These are phyloP conservation scores for Ariolimax columbianus DNA, from an alignment of 2,888 invertebrate species.

Conservation along the genomic window DNA sequence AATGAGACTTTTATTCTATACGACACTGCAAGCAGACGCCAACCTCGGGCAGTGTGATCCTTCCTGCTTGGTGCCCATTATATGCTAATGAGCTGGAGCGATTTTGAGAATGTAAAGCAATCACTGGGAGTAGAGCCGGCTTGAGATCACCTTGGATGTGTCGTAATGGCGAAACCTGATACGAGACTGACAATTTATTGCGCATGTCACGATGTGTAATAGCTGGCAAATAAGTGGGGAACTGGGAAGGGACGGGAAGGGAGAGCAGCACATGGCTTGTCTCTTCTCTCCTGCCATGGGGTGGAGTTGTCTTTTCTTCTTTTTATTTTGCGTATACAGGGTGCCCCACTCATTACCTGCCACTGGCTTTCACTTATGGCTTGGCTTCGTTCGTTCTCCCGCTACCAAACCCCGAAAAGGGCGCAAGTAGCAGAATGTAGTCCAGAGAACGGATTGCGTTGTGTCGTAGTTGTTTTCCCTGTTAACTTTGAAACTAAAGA, in stretches of 20 bases:
- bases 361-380: too few species aligned
- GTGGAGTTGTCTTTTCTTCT: too few species aligned
- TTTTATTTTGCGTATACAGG: too few species aligned
- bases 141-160: constrained; percentile 28
- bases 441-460: too few species aligned
- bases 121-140: background rate
- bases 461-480: too few species aligned
- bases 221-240: background rate
- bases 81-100: constrained; percentile 10
- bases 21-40: background rate
- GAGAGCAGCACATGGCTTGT: background rate
- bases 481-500: too few species aligned
- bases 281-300: too few species aligned
- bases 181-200: constrained; percentile 4
- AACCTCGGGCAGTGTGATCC: background rate
- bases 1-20: background rate
- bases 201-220: constrained; percentile 7
- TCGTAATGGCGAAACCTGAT: constrained; percentile 28
- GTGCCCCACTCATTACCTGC: too few species aligned
- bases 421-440: too few species aligned
- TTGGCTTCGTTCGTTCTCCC: too few species aligned
- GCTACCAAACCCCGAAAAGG: too few species aligned
- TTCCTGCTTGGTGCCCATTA: background rate
- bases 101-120: constrained; percentile 11
- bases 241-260: background rate